These are phyloP conservation scores for Orientallactaga sibirica DNA, from an alignment of 2,797 vertebrate species.

Conservation along the genomic window DNA sequence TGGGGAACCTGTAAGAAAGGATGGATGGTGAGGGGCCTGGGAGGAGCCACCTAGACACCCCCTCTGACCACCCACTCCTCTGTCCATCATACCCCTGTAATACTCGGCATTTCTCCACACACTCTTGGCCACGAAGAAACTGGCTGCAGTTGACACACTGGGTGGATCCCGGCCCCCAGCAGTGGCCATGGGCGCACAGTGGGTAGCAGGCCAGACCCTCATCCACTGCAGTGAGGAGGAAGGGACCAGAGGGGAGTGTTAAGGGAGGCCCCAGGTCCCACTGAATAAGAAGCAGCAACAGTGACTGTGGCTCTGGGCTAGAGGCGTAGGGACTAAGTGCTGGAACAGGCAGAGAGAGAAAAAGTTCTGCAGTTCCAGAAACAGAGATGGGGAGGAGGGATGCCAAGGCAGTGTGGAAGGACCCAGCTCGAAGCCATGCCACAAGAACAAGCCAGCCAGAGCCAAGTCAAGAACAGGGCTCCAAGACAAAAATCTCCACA, in stretches of 20 bases:
- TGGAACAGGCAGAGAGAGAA: not conserved
- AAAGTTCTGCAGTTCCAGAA: not conserved
- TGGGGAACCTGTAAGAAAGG: constrained; percentile 87
- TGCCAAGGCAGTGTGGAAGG: not conserved
- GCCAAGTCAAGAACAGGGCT: not conserved
- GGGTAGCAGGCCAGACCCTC: constrained; percentile 91
- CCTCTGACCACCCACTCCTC: not conserved
- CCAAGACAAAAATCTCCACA: not conserved
- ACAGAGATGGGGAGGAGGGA: not conserved
- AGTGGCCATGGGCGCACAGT: constrained; percentile 91
- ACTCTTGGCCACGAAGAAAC: constrained; percentile 93
- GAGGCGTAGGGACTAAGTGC: not conserved
- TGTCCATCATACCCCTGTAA: constrained; percentile 90
- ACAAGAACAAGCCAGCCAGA: constrained; percentile 19
- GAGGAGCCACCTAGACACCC: not conserved
- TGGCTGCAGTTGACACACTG: constrained; percentile 93
- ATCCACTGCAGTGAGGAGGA: constrained; percentile 85
- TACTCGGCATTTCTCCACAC: constrained; percentile 94
- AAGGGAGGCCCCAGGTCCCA: not conserved
- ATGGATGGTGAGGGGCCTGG: not conserved
- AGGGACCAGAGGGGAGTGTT: constrained; percentile 10
- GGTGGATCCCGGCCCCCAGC: constrained; percentile 95
- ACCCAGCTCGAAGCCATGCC: constrained; percentile 13
- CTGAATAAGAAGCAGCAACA: not conserved
- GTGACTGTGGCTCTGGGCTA: not conserved